Base-by-base conservation (phyloP, 2,888 invertebrate genomes). In the Scelioninae gen. 1 region DNA sequence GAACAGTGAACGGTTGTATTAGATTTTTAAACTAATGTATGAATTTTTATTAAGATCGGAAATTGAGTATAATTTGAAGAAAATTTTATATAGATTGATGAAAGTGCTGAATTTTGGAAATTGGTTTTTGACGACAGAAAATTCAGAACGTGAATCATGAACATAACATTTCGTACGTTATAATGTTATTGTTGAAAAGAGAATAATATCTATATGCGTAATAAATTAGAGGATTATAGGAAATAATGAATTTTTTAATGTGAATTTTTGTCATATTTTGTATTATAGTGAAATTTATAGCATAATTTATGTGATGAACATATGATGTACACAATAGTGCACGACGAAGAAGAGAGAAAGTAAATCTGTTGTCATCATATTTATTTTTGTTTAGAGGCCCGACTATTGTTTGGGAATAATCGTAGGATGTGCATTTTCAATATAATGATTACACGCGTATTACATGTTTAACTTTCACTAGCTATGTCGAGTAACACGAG, bases 391-490 rank as follows among this genome's bases (percentile, higher is more conserved):
- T 82, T 77, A 53, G 60, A 47, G 69, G 68, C 55, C 65, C 77
- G 78, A 71, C 83, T 60, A 84, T 85, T 84, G 83, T 81, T 75
- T 69, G 69, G 68, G 75, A 75, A 76, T 76, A 74, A 82, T 82
- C 75, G 82, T 82, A 81, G 85, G 81, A 74, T 82, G 78, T 47
- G 65, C 75, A 82, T 75, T 83, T 82, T 85, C 84, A 55, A 82
- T 83, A 80, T 56, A 69, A 76, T 68, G 80, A 85, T 87, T 85
- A 84, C 83, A 84, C 74, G 83, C 76, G 85, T 53, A 72, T 86
- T 86, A 84, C 77, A 82, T 72, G 71, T 62, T 71, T 71, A 83
- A 81, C 85, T 86, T 87, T 86, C 85, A 83, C 86, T 83, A 43
- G n/a, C n/a, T n/a, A n/a, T 43, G 58, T 55, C 71, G 34, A 51